These are phyloP conservation scores for Notocelia uddmanniana DNA, from an alignment of 2,888 invertebrate genomes.

Conservation along the genomic window DNA sequence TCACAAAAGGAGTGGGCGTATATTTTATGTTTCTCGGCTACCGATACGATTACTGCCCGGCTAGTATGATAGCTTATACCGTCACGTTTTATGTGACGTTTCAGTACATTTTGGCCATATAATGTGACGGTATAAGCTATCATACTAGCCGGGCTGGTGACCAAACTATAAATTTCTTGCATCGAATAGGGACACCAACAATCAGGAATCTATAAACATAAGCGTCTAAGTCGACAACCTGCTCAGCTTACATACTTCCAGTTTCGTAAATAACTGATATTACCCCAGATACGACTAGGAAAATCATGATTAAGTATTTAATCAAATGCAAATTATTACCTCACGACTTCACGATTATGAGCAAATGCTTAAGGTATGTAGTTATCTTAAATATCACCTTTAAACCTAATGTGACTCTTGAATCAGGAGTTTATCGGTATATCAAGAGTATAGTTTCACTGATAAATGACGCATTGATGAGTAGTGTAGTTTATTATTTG, in stretches of 20 bases:
- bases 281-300: conserved; percentile 13
- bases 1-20: background rate
- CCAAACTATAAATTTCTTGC: background rate
- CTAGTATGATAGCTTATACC: no score
- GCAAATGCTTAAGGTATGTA: conserved; percentile 5
- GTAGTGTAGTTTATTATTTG: no score
- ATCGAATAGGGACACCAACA: background rate
- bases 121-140: no score
- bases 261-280: conserved; percentile 13
- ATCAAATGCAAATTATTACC: conserved; percentile 17
- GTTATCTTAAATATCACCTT: background rate
- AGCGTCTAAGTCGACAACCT: background rate
- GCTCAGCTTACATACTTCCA: conserved; percentile 3
- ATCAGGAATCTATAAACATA: background rate
- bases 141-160: no score
- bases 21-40: background rate
- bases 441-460: background rate
- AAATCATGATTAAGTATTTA: conserved; percentile 16
- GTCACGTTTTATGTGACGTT: no score
- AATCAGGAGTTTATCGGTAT: no score
- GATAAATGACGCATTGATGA: background rate
- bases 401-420: background rate
- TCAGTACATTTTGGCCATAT: no score
- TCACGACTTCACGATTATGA: conserved; percentile 3
- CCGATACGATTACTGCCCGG: no score